These are phyloP conservation scores for Bambusicola thoracicus DNA, from an alignment of 2,113 vertebrate genomes.

Conservation along the genomic window DNA sequence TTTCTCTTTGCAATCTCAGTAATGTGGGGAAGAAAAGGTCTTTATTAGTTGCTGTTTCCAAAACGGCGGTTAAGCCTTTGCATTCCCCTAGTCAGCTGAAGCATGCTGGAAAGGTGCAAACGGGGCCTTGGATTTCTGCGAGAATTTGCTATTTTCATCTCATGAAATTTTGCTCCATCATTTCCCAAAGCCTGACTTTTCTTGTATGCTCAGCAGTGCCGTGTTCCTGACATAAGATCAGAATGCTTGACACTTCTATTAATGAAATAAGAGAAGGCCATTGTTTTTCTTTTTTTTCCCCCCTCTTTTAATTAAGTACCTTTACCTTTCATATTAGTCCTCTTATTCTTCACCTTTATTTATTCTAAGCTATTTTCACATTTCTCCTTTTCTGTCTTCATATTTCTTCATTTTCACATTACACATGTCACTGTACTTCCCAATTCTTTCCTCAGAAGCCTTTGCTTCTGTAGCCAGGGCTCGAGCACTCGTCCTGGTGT, in stretches of 20 bases:
- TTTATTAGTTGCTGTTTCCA: not conserved
- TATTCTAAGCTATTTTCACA: not conserved
- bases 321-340: not conserved
- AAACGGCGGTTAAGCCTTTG: not conserved
- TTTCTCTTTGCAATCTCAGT: not conserved
- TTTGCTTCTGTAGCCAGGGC: not conserved
- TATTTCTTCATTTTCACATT: not conserved
- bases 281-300: not conserved
- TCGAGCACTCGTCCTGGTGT: not conserved
- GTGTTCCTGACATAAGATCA: not conserved
- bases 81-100: not conserved
- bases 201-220: not conserved
- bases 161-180: not conserved
- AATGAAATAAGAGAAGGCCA: not conserved
- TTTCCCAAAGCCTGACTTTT: not conserved
- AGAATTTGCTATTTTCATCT: not conserved
- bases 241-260: not conserved
- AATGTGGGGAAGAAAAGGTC: rapidly evolving
- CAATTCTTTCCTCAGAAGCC: not conserved
- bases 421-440: not conserved
- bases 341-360: not conserved
- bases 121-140: not conserved
- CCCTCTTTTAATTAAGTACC: not conserved
- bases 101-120: not conserved
- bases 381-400: not conserved